A percentile compares a stretch with the other conserved stretches of the same genome.
Evolutionary conservation across 2,113 vertebrate species (phyloP).

Genomic region (Turdus rufiventris): DNA sequence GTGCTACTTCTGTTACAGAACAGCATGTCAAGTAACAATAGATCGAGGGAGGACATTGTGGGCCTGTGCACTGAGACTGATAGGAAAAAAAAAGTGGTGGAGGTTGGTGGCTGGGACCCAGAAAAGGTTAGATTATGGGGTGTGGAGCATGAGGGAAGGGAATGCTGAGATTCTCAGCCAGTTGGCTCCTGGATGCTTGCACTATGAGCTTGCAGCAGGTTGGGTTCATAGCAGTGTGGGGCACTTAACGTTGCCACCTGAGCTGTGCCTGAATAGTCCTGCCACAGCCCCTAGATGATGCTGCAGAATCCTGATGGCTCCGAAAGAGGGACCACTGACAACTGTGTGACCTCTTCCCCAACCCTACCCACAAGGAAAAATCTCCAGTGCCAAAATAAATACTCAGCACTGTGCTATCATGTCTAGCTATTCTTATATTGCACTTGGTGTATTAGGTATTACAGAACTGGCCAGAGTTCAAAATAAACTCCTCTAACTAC

Average conservation of each 20-base stretch:
- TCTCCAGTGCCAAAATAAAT: neutral
- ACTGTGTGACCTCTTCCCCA: neutral
- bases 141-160: neutral
- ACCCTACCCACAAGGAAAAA: neutral
- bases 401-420: neutral
- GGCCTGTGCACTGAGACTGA: neutral
- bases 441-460: neutral
- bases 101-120: neutral
- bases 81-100: neutral
- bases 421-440: slow-evolving; percentile 7
- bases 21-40: neutral
- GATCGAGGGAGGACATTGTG: neutral
- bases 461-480: neutral
- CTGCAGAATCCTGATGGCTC: neutral
- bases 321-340: neutral
- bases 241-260: rapidly evolving
- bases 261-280: neutral
- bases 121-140: neutral
- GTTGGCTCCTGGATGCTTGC: neutral
- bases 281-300: neutral
- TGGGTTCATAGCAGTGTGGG: rapidly evolving
- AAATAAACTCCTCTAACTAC: slow-evolving; percentile 27
- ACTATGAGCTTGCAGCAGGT: neutral
- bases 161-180: neutral
- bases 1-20: neutral